These are phyloP conservation scores for Cryptomyrus ogoouensis DNA, from an alignment of 2,113 vertebrate genomes.

Conservation along the genomic window DNA sequence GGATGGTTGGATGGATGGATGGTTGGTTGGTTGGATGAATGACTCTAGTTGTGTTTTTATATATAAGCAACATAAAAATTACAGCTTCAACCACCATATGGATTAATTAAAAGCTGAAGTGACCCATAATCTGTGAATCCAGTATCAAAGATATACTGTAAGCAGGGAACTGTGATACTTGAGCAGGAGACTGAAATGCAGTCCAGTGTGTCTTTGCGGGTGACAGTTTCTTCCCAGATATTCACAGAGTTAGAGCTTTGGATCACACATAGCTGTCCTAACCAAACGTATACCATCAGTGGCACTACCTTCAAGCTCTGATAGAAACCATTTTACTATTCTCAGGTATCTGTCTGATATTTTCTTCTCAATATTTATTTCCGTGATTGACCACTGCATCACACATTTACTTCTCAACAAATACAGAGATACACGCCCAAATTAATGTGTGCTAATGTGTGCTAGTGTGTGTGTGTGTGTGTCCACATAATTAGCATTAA, in stretches of 20 bases:
- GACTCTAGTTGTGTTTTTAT: background rate
- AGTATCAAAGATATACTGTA: background rate
- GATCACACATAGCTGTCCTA: background rate
- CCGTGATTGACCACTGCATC: background rate
- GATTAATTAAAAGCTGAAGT: background rate
- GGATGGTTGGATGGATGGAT: background rate
- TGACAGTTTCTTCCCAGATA: background rate
- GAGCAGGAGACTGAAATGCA: background rate
- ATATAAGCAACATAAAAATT: background rate
- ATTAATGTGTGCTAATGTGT: background rate
- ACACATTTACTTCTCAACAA: background rate
- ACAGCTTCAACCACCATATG: background rate
- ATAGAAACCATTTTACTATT: background rate
- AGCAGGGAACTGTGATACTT: background rate
- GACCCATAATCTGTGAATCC: background rate
- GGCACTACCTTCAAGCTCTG: background rate
- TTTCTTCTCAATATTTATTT: background rate
- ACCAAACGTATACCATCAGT: background rate
- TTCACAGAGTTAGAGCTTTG: background rate
- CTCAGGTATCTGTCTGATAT: background rate
- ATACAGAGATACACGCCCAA: background rate
- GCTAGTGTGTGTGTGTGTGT: background rate
- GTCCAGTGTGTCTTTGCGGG: background rate
- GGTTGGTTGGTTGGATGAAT: background rate
- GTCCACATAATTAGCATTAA: background rate